phyloP scores from a whole-genome alignment of 2,888 invertebrate species.

The Fragum fragum region DNA sequence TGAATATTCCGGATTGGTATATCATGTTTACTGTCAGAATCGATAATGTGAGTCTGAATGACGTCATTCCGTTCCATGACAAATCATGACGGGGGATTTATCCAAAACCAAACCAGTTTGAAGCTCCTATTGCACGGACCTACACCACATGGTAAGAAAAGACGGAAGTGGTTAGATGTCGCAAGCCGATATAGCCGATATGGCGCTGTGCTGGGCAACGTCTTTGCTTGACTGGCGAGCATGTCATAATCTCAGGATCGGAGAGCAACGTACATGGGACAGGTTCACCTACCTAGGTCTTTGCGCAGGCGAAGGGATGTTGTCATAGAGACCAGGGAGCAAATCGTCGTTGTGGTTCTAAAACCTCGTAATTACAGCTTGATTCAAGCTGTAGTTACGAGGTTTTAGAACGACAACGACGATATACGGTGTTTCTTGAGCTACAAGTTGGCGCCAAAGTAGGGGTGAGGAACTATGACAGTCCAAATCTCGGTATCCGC shows the following conservation, averaged over 20 bases:
- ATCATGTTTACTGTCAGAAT: conserved; percentile 41
- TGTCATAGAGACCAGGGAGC: conserved; percentile 50
- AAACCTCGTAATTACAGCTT: no score
- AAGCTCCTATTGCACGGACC: conserved; percentile 31
- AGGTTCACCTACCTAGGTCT: no score
- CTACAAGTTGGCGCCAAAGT: conserved; percentile 37
- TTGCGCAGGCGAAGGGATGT: conserved; percentile 40
- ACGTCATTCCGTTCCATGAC: conserved; percentile 25
- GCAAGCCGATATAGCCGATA: conserved; percentile 48
- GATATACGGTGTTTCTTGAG: conserved; percentile 43
- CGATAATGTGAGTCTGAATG: conserved; percentile 26
- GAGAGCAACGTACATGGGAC: no score
- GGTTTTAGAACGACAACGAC: no score
- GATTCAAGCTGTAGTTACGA: no score
- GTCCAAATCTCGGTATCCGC: conserved; percentile 38
- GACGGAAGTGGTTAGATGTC: conserved; percentile 32
- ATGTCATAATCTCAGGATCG: no score
- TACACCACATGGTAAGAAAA: conserved; percentile 29
- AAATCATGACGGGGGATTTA: conserved; percentile 39
- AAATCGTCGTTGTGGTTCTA: no score
- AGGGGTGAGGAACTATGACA: conserved; percentile 37
- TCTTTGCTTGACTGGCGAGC: no score
- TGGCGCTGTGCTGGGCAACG: conserved; percentile 26
- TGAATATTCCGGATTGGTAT: conserved; percentile 11
- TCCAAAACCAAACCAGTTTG: conserved; percentile 28